Base-by-base conservation (phyloP, 2,888 invertebrate genomes). In the Drosophila paracracens region DNA sequence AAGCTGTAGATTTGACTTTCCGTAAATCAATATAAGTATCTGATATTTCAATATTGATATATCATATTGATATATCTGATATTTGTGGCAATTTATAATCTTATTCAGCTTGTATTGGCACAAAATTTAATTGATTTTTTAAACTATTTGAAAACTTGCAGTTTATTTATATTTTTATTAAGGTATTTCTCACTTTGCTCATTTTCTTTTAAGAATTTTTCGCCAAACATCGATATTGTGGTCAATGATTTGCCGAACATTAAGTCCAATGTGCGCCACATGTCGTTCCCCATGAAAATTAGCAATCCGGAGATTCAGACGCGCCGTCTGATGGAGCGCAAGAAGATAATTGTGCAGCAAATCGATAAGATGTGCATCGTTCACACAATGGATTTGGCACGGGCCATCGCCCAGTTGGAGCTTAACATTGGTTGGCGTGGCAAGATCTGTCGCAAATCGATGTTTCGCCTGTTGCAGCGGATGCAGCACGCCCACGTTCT, bases 271-370 rank as follows among this genome's bases (percentile, higher is more conserved):
- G 58, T 91, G 1, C 85, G 84, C 13, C 65, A n/a, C 0, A 69
- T 77, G 60, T 35, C 40, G 3, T 76, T 78, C 46, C 58, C 66
- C 4, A 40, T 48, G n/a, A 71, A 81, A 29, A 16, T n/a, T 25
- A 51, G 25, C 8, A 56, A 50, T 25, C 27, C 46, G 7, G 81
- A 76, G 1, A 68, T 78, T 16, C 58, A 70, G 33, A 84, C 89
- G 0, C 63, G 70, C 11, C 90, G 91, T 4, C 82, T 91, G 58
- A 48, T 95, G 13, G 92, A 93, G 51, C 93, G 97, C 61, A 94
- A 95, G n/a, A 95, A 95, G 84, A 92, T 95, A 64, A 95, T 96
- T 68, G 93, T 96, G 21, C 94, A 95, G 68, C 92, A 94, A 11
- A 93, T 97, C 0, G 94, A 95, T 66, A 93, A 94, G 62, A 93